Conservation (phyloP, 1,140 invertebrate species). For the Drosophila asahinai region DNA sequence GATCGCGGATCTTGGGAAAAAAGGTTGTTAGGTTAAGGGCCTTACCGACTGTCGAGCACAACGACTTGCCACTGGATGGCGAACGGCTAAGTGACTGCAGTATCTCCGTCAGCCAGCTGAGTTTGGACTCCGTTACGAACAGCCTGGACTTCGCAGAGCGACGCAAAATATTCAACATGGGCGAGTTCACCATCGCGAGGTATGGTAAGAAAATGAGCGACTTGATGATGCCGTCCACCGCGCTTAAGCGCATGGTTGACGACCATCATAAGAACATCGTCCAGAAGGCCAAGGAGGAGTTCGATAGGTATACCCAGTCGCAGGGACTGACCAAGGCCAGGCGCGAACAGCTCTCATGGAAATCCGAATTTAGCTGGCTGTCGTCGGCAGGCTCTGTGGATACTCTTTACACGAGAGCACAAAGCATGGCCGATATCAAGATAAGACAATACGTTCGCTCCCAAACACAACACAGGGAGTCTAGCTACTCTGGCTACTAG, state of each 20-base stretch:
- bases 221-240: slow-evolving; percentile 12
- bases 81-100: slow-evolving; percentile 1
- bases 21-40: neutral
- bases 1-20: neutral
- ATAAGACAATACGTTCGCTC: neutral
- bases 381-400: neutral
- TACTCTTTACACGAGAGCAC: neutral
- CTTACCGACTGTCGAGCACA: too few species aligned
- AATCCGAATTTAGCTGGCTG: neutral
- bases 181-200: slow-evolving; percentile 62
- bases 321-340: slow-evolving; percentile 36
- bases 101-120: neutral
- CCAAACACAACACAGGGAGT: too few species aligned
- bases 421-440: neutral
- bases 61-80: too few species aligned
- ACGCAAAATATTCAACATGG: slow-evolving; percentile 25
- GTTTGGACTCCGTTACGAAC: too few species aligned
- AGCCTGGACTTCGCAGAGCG: slow-evolving; percentile 31
- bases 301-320: slow-evolving; percentile 36
- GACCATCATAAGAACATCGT: slow-evolving; percentile 2
- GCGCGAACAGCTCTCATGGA: slow-evolving; percentile 16
- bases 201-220: slow-evolving; percentile 44
- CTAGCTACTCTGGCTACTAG: neutral
- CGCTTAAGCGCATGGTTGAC: neutral
- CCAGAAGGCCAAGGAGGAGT: slow-evolving; percentile 7